A percentile compares a stretch with the other conserved stretches of the same genome.
Conservation (phyloP, 2,888 invertebrate species). For the Sinohyriopsis cumingii region DNA sequence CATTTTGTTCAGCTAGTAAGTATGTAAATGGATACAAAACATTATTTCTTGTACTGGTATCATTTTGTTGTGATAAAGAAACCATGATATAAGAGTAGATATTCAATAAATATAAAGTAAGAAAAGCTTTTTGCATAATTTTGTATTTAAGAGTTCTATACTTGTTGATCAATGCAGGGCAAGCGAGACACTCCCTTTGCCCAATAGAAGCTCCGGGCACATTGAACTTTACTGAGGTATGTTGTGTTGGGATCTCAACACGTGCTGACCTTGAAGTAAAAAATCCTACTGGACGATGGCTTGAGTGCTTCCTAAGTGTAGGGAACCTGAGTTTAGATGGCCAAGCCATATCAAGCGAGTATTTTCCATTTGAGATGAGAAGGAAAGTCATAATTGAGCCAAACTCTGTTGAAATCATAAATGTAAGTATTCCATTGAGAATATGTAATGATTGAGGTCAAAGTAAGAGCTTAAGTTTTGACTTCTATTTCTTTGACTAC, state of each 20-base stretch:
- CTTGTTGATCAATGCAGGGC: background rate
- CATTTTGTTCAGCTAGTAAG: no score
- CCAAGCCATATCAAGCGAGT: constrained; percentile 5
- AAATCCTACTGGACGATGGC: constrained; percentile 57
- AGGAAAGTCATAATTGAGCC: constrained; percentile 58
- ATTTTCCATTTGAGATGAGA: constrained; percentile 54
- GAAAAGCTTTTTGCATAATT: no score
- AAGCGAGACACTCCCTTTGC: constrained; percentile 19
- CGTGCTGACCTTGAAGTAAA: constrained; percentile 46
- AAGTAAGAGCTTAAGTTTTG: no score
- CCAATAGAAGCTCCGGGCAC: constrained; percentile 51
- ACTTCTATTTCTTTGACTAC: no score
- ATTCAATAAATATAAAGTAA: no score
- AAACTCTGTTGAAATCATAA: constrained; percentile 47
- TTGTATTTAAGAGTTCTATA: no score
- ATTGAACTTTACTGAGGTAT: constrained; percentile 51
- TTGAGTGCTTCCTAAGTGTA: constrained; percentile 52
- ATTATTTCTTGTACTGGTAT: no score
- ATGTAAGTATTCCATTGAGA: constrained; percentile 35
- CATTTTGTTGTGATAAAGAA: no score
- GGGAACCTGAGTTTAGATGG: constrained; percentile 29
- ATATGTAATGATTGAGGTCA: no score
- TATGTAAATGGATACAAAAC: no score
- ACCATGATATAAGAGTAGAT: no score
- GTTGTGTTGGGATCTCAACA: constrained; percentile 60